Conservation (phyloP, 2,113 vertebrate species). For the Neogale vison region DNA sequence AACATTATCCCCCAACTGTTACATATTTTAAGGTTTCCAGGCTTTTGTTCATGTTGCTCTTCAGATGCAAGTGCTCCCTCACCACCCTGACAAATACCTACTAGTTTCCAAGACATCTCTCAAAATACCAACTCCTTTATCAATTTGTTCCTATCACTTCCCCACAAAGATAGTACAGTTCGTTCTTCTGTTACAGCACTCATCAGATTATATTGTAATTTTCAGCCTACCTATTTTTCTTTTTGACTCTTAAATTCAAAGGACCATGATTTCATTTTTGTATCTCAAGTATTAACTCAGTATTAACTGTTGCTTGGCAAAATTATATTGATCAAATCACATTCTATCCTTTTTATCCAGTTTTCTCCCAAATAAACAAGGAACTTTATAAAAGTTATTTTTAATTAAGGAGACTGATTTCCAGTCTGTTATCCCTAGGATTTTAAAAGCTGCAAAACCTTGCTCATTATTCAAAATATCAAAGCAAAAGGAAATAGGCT, state of each 20-base stretch:
- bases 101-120: background rate
- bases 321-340: constrained; percentile 9
- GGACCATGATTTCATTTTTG: background rate
- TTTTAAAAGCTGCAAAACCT: constrained; percentile 45
- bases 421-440: background rate
- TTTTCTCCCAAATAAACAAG: constrained; percentile 35
- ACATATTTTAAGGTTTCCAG: background rate
- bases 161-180: background rate
- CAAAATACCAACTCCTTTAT: background rate
- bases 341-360: background rate
- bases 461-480: constrained; percentile 18
- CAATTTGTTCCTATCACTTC: no score
- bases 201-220: background rate
- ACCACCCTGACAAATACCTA: background rate
- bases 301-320: constrained; percentile 17
- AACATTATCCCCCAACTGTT: background rate
- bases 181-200: background rate
- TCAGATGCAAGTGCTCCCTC: background rate
- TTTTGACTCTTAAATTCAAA: background rate
- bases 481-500: constrained; percentile 41
- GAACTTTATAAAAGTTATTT: constrained; percentile 57
- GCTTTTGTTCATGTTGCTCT: background rate
- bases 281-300: background rate
- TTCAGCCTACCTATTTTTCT: background rate
- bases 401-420: constrained; percentile 38